Evolutionary conservation across 2,888 invertebrate genomes (phyloP), one percentile per base, ranked within the genome.

Genomic region (Drosophila austrosaltans): DNA sequence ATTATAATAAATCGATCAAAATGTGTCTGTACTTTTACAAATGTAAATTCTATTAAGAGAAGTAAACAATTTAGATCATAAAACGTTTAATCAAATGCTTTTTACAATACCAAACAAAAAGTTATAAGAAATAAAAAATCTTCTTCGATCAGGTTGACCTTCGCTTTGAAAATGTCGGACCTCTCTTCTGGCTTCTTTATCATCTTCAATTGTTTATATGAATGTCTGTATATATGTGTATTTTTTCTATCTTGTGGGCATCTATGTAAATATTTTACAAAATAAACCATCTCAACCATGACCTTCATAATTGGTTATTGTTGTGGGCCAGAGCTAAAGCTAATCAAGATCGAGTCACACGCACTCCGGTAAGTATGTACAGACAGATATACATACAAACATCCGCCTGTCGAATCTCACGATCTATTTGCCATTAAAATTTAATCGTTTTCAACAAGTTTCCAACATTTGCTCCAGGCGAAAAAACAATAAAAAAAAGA

Each of bases 261-360:
- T 32, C 74, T 74, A 83, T 82, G 87, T 86, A 86, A 82, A 82
- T 82, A 73, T 86, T 82, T 86, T 78, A 64, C 56, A 64, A 74
- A 72, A 61, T 53, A 64, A 74, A 75, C 74, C 68, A 76, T 53
- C 72, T 75, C 87, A 78, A 57, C 72, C 74, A 53, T 73, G 76
- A 42, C 87, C 87, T 83, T 82, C 82, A 66, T 54, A 71, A 78
- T 78, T 44, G 63, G 57, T 62, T 69, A 44, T 60, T 57, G 67
- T 40, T 69, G 66, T 53, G 44, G 69, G 56, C 66, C 53, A 48
- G 1, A 42, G 48, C 48, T 48, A 25, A 25, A 69, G 79, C 79
- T 81, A 86, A 82, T 82, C 82, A 81, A 81, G 82, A 81, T 82
- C 69, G 48, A 67, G 56, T 69, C 53, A 71, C 77, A 74, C 72